Conservation (phyloP, 2,797 vertebrate species). For the Apodemus agrarius region DNA sequence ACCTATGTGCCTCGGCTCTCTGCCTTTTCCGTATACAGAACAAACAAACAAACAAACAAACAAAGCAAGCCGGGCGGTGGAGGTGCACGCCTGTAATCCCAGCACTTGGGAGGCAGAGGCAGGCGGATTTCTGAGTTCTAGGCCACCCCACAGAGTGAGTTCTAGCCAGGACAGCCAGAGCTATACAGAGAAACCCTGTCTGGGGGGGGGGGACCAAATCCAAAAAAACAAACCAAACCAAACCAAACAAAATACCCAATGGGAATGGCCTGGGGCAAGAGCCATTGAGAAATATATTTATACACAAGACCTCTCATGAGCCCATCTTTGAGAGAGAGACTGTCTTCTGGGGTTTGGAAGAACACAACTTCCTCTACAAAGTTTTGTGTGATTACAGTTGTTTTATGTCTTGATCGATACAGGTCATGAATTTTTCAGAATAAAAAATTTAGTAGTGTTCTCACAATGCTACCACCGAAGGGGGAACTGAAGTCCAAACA, state of each 20-base stretch:
- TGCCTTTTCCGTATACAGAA: neutral
- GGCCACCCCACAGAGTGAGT: too few species aligned
- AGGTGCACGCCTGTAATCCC: too few species aligned
- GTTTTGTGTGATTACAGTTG: neutral
- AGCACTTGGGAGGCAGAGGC: too few species aligned
- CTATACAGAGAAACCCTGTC: too few species aligned
- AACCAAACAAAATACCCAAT: neutral
- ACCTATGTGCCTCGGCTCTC: neutral
- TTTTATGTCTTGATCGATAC: neutral
- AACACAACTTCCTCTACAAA: slow-evolving; percentile 8
- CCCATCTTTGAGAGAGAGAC: neutral
- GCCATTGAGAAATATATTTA: neutral
- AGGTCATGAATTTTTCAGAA: neutral
- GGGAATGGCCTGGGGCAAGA: neutral
- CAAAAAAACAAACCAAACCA: too few species aligned
- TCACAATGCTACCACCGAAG: neutral
- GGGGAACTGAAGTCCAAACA: neutral
- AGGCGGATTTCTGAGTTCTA: too few species aligned
- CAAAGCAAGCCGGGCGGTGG: too few species aligned
- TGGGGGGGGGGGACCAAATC: too few species aligned
- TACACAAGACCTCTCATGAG: neutral
- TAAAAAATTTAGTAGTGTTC: neutral
- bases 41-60: slow-evolving; percentile 26
- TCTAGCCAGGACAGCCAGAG: too few species aligned
- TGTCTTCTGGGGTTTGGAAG: neutral